Evolutionary conservation across 92 coral and sea anemone species (phyloP).

Genomic region (Palythoa grandis): DNA sequence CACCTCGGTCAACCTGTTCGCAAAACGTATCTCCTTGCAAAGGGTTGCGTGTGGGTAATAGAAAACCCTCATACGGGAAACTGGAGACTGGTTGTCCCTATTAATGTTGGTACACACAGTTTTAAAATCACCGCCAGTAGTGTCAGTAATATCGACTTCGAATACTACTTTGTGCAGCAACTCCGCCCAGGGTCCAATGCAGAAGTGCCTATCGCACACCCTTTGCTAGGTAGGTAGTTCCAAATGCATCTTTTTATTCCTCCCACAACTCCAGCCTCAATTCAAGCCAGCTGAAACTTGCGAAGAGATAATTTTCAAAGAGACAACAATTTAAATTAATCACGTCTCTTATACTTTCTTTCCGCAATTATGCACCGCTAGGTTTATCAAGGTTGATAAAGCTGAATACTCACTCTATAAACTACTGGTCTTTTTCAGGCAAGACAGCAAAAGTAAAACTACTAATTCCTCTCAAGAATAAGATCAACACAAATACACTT

Average conservation of each 20-base stretch:
- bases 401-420: no score
- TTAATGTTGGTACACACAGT: constrained; percentile 64
- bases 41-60: constrained; percentile 61
- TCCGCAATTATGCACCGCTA: no score
- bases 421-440: constrained; percentile 30
- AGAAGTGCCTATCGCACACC: constrained; percentile 58
- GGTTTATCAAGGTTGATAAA: no score
- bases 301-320: no score
- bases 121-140: constrained; percentile 74
- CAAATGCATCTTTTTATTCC: no score
- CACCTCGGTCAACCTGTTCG: constrained; percentile 45
- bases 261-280: no score
- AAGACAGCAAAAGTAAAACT: constrained; percentile 56
- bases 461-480: constrained; percentile 55
- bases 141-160: constrained; percentile 66
- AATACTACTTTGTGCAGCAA: constrained; percentile 51
- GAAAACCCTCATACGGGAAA: constrained; percentile 55
- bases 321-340: no score
- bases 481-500: constrained; percentile 50
- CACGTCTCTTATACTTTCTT: no score
- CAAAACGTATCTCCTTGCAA: constrained; percentile 44
- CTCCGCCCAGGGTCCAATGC: constrained; percentile 38
- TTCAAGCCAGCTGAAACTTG: no score
- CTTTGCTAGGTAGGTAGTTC: constrained; percentile 46
- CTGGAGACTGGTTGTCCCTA: constrained; percentile 66